phyloP scores from a whole-genome alignment of 2,797 vertebrate genomes.

The Enteromius argenteus region DNA sequence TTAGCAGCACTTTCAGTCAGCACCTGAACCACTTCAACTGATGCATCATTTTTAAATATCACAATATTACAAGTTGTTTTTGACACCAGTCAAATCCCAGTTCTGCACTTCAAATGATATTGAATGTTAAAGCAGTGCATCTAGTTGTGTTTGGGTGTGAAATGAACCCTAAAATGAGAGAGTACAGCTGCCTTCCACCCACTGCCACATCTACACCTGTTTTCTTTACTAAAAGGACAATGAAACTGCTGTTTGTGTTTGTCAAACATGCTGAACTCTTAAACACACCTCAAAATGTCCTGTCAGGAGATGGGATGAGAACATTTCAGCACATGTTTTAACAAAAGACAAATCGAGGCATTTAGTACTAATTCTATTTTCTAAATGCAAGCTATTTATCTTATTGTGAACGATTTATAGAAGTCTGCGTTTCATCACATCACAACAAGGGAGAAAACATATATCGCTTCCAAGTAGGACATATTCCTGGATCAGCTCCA shows the following conservation, averaged over 20 bases:
- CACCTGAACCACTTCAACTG: neutral
- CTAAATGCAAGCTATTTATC: neutral
- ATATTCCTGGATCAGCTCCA: neutral
- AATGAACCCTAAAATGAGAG: neutral
- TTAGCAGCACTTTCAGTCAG: neutral
- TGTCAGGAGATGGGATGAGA: neutral
- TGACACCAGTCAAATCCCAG: constrained; percentile 1
- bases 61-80: constrained; percentile 7
- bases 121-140: neutral
- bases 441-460: neutral
- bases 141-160: constrained; percentile 9
- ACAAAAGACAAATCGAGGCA: neutral
- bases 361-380: neutral
- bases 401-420: neutral
- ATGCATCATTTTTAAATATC: neutral
- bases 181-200: constrained; percentile 18
- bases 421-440: neutral
- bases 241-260: constrained; percentile 3
- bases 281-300: constrained; percentile 18
- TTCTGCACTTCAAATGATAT: neutral
- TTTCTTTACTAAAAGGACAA: neutral
- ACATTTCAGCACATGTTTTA: neutral
- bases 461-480: neutral
- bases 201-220: neutral
- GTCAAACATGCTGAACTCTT: neutral